Base-by-base conservation (phyloP, 2,113 vertebrate species). In the Scortum barcoo region DNA sequence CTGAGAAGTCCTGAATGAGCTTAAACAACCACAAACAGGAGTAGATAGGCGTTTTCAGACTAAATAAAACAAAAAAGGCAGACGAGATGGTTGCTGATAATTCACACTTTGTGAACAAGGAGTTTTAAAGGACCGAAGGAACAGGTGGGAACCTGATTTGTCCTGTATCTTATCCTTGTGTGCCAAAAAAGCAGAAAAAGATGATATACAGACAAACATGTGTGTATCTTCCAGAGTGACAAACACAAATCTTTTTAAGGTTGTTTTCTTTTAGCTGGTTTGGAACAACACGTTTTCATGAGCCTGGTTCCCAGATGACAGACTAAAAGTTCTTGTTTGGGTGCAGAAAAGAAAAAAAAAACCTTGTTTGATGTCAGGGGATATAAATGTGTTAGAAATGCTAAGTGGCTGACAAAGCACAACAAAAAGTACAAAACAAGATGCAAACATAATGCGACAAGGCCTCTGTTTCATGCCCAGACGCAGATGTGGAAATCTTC, bases 261-360 rank as follows among this genome's bases (percentile, higher is more conserved):
- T n/a, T 14, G 10, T 66, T 30, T 81, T 7, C 30, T 66, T 63
- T 78, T 36, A 72, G 38, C 67, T 80, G 62, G 17, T 48, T 40
- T 57, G 44, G 26, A 72, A 70, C 8, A 70, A 44, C 67, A 83
- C 62, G 42, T 51, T 87, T 83, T 81, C 19, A 66, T n/a, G 46
- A 85, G 84, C 40, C 56, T 70, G 74, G 54, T 79, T 82, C 56
- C 80, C 71, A 84, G 46, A 84, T 84, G 60, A 36, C 42, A 76
- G 22, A 48, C 38, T 28, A 24, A 11, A 19, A 48, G 7, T 4
- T 72, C 17, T 44, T 9, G 13, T 67, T 22, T 62, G 53, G 16
- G 33, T 65, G 42, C 68, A 77, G 9, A 46, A 11, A 81, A 42
- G 11, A 28, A 4, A 44, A 56, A 57, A 40, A 68, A 19, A 33